A percentile compares a stretch with the other conserved stretches of the same genome.
Evolutionary conservation across 2,797 vertebrate genomes (phyloP).

Genomic region (Scolopax bukidnonensis): DNA sequence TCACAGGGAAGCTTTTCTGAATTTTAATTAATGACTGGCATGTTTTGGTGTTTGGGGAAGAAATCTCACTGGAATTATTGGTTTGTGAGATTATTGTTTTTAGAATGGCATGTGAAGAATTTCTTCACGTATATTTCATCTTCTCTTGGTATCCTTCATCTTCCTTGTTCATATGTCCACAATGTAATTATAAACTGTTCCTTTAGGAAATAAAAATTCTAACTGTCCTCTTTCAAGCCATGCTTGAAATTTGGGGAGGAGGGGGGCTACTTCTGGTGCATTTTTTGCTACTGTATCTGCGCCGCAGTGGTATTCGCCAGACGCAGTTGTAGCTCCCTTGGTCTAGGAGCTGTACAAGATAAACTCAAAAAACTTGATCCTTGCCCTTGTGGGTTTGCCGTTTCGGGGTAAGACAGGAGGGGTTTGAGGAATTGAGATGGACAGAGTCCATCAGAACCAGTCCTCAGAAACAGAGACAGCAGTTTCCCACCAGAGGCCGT

Average conservation of each 20-base stretch:
- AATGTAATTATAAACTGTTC: slow-evolving; percentile 57
- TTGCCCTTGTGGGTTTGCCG: not conserved
- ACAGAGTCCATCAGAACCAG: not conserved
- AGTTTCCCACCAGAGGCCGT: not conserved
- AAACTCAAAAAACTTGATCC: not conserved
- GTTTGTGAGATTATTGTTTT: slow-evolving; percentile 61
- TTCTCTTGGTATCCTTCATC: slow-evolving; percentile 49
- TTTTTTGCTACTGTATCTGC: not conserved
- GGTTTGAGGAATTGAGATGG: not conserved
- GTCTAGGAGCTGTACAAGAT: not conserved
- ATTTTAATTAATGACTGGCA: slow-evolving; percentile 45
- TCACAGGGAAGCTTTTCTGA: not conserved
- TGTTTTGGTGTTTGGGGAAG: slow-evolving; percentile 22
- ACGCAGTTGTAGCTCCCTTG: not conserved
- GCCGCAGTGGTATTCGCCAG: not conserved
- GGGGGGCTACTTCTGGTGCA: not conserved
- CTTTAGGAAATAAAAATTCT: slow-evolving; percentile 59
- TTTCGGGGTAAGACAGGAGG: not conserved
- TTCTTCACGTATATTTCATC: slow-evolving; percentile 47
- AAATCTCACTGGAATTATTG: slow-evolving; percentile 59
- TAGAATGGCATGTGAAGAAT: slow-evolving; percentile 59
- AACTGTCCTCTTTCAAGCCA: not conserved
- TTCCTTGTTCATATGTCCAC: slow-evolving; percentile 29
- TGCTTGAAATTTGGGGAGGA: not conserved
- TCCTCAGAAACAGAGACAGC: not conserved